Evolutionary conservation across 2,797 vertebrate genomes (phyloP).

Genomic region (Phoeniculus purpureus): DNA sequence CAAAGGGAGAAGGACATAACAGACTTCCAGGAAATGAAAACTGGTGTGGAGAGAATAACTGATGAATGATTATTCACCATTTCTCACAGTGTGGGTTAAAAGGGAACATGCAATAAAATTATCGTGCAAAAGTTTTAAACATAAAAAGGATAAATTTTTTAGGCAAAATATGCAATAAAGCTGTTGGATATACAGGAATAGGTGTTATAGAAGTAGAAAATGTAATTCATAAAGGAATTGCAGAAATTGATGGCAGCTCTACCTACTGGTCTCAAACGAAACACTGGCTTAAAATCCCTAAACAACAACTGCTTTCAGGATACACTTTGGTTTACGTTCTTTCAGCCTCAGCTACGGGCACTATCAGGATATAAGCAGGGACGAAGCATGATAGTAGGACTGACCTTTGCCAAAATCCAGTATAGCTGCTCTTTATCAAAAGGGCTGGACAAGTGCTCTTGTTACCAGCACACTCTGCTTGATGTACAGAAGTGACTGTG

Average conservation of each 20-base stretch:
- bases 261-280: background rate
- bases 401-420: background rate
- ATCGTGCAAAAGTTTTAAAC: background rate
- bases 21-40: background rate
- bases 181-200: background rate
- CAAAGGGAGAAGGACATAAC: too few relatives aligned
- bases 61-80: background rate
- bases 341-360: background rate
- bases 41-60: background rate
- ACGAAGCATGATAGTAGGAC: background rate
- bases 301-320: background rate
- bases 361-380: background rate
- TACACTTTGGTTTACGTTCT: background rate
- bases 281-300: background rate
- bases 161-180: background rate
- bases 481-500: background rate
- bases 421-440: background rate
- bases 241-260: background rate
- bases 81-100: background rate
- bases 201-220: background rate
- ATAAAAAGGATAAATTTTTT: background rate
- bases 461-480: background rate
- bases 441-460: background rate
- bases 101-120: background rate
- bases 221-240: background rate